phyloP scores from a whole-genome alignment of 1,140 invertebrate species.

The Gonioctena quinquepunctata region DNA sequence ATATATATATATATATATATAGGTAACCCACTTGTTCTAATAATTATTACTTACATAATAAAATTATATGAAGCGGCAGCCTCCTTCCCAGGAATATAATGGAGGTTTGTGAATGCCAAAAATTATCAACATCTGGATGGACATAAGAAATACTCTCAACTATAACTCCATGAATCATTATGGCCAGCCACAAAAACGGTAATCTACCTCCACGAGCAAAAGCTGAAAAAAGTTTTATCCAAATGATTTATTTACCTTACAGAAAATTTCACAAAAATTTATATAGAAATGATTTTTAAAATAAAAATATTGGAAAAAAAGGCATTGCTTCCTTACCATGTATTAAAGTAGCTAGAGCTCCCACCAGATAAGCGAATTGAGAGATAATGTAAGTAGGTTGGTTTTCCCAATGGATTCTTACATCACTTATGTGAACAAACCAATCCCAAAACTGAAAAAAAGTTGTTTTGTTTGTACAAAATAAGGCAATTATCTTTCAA shows the following conservation, averaged over 20 bases:
- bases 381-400: constrained; percentile 66
- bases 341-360: constrained; percentile 61
- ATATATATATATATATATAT: too few species aligned
- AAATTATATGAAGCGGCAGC: constrained; percentile 71
- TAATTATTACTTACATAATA: constrained; percentile 78
- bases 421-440: constrained; percentile 59
- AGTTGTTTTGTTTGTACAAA: too few species aligned
- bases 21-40: too few species aligned
- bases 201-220: constrained; percentile 68
- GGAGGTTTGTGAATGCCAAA: constrained; percentile 78
- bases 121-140: constrained; percentile 72
- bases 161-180: constrained; percentile 68
- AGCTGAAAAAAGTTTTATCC: too few species aligned
- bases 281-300: constrained; percentile 4
- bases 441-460: constrained; percentile 60
- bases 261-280: background rate
- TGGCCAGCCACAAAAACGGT: constrained; percentile 71
- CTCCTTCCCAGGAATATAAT: constrained; percentile 70
- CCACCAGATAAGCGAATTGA: constrained; percentile 59
- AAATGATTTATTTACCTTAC: constrained; percentile 4
- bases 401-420: constrained; percentile 59
- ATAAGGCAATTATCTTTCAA: too few species aligned
- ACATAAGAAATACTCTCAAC: constrained; percentile 66
- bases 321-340: constrained; percentile 59
- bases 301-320: background rate